Conservation (phyloP, 2,797 vertebrate genomes). For the Sylvia borin region DNA sequence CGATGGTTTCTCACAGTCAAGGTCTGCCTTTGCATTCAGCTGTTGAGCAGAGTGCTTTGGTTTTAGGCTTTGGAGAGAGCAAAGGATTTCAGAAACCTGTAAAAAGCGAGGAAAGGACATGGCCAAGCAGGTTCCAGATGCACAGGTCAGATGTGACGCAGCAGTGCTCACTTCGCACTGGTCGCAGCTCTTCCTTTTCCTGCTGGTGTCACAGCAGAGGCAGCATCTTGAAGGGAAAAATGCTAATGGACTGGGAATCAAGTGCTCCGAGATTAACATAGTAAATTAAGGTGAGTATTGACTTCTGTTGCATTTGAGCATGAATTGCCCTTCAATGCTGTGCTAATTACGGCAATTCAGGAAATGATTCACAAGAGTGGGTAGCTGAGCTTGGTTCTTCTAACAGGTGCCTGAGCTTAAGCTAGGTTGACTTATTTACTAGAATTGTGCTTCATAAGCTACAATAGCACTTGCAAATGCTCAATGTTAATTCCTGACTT, state of each 20-base stretch:
- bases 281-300: not conserved
- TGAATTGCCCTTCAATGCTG: not conserved
- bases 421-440: conserved; percentile 24
- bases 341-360: not conserved
- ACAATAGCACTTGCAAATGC: not conserved
- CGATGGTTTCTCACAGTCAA: not conserved
- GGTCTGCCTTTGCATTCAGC: not conserved
- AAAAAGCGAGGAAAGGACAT: not conserved
- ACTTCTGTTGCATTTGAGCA: not conserved
- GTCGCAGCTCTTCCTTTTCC: not conserved
- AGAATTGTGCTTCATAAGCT: not conserved
- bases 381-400: conserved; percentile 4
- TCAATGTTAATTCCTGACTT: not conserved
- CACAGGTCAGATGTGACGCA: not conserved
- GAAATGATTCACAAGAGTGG: conserved; percentile 43
- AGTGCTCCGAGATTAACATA: not conserved
- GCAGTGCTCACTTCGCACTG: not conserved
- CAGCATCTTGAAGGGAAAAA: not conserved
- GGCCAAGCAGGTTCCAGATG: not conserved
- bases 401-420: conserved; percentile 2
- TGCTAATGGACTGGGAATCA: not conserved
- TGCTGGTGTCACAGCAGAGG: not conserved
- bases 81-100: not conserved
- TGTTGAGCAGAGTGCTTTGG: not conserved
- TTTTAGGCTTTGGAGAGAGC: not conserved